Evolutionary conservation across 2,888 invertebrate species (phyloP), one percentile per base, ranked within the genome.

Genomic region (Brenthis daphne): DNA sequence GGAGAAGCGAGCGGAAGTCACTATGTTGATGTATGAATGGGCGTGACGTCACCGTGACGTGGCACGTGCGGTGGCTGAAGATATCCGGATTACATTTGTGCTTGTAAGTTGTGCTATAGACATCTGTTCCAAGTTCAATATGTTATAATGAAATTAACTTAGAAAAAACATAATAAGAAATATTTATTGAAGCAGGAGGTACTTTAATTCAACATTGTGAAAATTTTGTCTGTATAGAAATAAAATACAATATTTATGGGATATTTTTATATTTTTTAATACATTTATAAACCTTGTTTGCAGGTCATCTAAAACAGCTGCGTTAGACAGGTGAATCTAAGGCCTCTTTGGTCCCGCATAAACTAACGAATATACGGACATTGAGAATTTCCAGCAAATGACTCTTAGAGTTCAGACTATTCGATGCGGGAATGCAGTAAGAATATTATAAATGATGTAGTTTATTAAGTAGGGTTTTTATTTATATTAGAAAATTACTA

Each of bases 291-390:
- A 50, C n/a, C n/a, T 60, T 65, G 37, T 65, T 68, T 68, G 65
- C 75, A 73, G 73, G 74, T 75, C 72, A 71, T 70, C 77, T 77
- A 81, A 71, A 76, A 77, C 90, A 89, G 87, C 86, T 80, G 82
- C 76, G 82, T 88, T 90, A 88, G 89, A 86, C 91, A 92, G 90
- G 90, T 91, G 91, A 72, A 74, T 85, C 88, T 90, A 89, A 78
- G 74, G 65, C 68, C 33, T 51, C 54, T 50, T 63, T 78, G 74
- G 60, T 70, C 50, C 43, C 61, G 24, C 33, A 61, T 48, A 55
- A 72, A 70, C 71, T 71, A 70, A 71, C 68, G 67, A 74, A 73
- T 66, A 73, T 68, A 69, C 60, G 65, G 14, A 56, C 20, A 50
- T 55, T 55, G 2, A 55, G 16, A 68, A 55, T 67, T 69, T 50